Percentiles rank a stretch among this genome's conserved stretches.
phyloP scores from a whole-genome alignment of 1,140 invertebrate species.

The Campoletis sonorensis region DNA sequence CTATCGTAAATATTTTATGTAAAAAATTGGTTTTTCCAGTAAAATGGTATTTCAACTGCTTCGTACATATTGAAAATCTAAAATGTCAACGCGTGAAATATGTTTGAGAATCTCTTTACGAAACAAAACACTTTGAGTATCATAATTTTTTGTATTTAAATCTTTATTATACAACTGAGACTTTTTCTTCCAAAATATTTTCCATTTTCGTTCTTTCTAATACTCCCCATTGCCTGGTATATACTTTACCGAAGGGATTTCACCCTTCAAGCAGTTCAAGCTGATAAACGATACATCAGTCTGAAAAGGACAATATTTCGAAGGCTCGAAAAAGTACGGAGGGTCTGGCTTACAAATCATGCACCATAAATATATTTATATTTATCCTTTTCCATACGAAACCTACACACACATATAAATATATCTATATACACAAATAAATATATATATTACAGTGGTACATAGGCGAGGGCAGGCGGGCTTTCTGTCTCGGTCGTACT shows the following conservation, averaged over 20 bases:
- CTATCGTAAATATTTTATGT: no score
- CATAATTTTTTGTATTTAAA: no score
- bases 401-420: no score
- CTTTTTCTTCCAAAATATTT: neutral
- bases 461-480: slow-evolving; percentile 16
- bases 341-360: no score
- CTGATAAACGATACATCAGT: slow-evolving; percentile 24
- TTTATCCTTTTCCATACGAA: neutral
- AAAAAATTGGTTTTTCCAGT: no score
- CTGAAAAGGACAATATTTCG: slow-evolving; percentile 39
- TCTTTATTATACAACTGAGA: neutral
- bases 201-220: neutral
- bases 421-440: no score
- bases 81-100: no score
- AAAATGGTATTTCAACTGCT: no score
- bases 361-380: neutral
- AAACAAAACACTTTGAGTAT: no score
- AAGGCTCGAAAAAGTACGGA: slow-evolving; percentile 11
- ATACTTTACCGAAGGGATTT: neutral
- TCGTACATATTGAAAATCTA: no score
- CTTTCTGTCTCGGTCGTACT: slow-evolving; percentile 39
- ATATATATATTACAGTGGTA: neutral
- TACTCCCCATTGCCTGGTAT: neutral
- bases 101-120: no score
- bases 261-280: neutral